Percentiles rank a stretch among this genome's conserved stretches.
These are phyloP conservation scores for Myiozetetes cayanensis DNA, from an alignment of 2,113 vertebrate genomes.

Conservation along the genomic window DNA sequence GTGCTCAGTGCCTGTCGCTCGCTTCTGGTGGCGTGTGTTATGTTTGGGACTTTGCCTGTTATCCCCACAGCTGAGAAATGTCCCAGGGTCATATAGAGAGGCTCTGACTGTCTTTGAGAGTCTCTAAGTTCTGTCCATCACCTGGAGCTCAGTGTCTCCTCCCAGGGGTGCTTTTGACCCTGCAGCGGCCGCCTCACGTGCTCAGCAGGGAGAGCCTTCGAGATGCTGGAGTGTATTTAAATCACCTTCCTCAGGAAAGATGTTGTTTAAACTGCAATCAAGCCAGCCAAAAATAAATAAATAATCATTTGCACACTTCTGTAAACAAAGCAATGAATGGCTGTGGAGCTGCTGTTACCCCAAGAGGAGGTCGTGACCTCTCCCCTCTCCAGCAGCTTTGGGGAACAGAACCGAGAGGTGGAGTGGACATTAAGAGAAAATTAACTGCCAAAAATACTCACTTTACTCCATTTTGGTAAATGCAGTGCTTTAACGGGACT, in stretches of 20 bases:
- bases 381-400: background rate
- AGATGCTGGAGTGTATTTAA: background rate
- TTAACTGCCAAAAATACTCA: slow-evolving; percentile 55
- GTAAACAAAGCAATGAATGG: background rate
- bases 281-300: slow-evolving; percentile 51
- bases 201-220: background rate
- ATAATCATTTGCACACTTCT: slow-evolving; percentile 17
- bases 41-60: background rate
- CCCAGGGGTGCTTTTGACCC: fast-evolving
- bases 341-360: background rate
- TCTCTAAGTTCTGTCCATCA: background rate
- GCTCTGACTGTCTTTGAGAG: background rate
- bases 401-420: background rate
- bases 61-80: background rate
- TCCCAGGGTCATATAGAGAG: fast-evolving
- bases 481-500: slow-evolving; percentile 43
- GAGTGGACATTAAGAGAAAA: slow-evolving; percentile 39
- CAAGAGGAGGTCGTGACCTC: background rate
- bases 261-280: slow-evolving; percentile 55
- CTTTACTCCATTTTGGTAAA: slow-evolving; percentile 56
- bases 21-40: background rate
- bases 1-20: fast-evolving
- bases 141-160: background rate
- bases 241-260: slow-evolving; percentile 24
- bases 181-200: background rate